Evolutionary conservation across 2,888 invertebrate species (phyloP).

Genomic region (Sussaba pulchella): DNA sequence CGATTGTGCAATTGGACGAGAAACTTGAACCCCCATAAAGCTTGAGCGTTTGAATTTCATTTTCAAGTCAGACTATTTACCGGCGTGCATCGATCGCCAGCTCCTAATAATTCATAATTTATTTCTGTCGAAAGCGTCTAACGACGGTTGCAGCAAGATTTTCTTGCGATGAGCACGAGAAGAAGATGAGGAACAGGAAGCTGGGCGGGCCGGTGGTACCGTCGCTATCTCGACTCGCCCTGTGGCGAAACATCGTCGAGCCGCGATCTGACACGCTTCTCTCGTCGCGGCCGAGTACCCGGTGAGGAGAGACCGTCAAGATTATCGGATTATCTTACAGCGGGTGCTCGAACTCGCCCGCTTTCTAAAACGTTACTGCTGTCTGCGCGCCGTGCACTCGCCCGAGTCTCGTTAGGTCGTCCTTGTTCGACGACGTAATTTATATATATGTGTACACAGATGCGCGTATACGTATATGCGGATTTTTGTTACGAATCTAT

Average conservation of each 20-base stretch:
- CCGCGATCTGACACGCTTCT: slow-evolving; percentile 58
- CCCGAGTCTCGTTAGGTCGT: slow-evolving; percentile 69
- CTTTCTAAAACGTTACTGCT: slow-evolving; percentile 66
- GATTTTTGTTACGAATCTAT: slow-evolving; percentile 35
- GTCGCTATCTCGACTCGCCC: slow-evolving; percentile 51
- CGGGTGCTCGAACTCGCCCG: slow-evolving; percentile 56
- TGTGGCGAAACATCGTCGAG: slow-evolving; percentile 47
- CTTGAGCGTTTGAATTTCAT: too few species aligned
- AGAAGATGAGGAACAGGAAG: slow-evolving; percentile 36
- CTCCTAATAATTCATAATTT: neutral
- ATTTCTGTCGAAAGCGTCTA: neutral
- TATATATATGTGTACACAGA: neutral
- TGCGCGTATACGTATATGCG: neutral
- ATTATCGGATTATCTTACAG: slow-evolving; percentile 68
- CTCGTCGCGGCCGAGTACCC: slow-evolving; percentile 63
- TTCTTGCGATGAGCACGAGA: slow-evolving; percentile 3
- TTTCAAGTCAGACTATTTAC: neutral
- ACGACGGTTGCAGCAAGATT: neutral
- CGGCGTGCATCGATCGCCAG: neutral
- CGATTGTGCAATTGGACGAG: too few species aligned
- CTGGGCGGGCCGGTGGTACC: slow-evolving; percentile 1
- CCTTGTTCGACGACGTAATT: slow-evolving; percentile 67
- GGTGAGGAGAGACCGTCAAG: slow-evolving; percentile 60
- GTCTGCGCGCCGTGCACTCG: slow-evolving; percentile 66
- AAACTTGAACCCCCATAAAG: too few species aligned